Percentiles rank a stretch among this genome's conserved stretches.
Evolutionary conservation across 1,140 invertebrate species (phyloP).

Genomic region (Pissodes strobi): DNA sequence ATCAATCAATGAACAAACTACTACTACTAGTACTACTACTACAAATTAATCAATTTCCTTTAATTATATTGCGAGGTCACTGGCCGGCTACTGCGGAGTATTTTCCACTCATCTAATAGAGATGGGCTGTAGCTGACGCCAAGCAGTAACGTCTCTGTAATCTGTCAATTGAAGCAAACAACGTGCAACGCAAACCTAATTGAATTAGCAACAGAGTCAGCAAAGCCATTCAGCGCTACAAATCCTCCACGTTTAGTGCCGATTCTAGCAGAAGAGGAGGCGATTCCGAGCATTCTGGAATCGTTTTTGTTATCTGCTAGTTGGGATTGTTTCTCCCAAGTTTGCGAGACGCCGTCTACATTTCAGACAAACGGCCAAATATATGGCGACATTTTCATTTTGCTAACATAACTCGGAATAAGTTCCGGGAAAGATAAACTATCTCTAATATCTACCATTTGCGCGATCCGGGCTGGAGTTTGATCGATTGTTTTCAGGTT

Average conservation of each 20-base stretch:
- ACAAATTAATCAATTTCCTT: too few species aligned
- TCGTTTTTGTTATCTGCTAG: conserved; percentile 32
- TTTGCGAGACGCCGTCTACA: conserved; percentile 13
- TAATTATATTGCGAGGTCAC: too few species aligned
- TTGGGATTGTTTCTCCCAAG: conserved; percentile 23
- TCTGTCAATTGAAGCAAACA: background rate
- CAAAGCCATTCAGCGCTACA: background rate
- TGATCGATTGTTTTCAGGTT: conserved; percentile 4
- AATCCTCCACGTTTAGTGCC: conserved; percentile 8
- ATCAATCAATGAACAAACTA: too few species aligned
- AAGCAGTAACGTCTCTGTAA: background rate
- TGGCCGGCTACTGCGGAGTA: too few species aligned
- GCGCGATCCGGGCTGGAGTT: background rate
- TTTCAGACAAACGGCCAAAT: conserved; percentile 36
- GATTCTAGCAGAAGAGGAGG: conserved; percentile 3
- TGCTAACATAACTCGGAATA: conserved; percentile 37
- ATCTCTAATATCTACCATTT: conserved; percentile 25
- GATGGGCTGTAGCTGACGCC: background rate
- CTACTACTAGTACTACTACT: too few species aligned
- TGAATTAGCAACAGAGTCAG: background rate
- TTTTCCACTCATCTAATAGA: background rate
- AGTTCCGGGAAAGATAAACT: conserved; percentile 34
- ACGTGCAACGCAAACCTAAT: conserved; percentile 1
- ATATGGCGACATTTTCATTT: too few species aligned
- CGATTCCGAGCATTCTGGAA: background rate